A percentile compares a stretch with the other conserved stretches of the same genome.
Conservation (phyloP, 2,888 invertebrate species). For the Pseudoips prasinana region DNA sequence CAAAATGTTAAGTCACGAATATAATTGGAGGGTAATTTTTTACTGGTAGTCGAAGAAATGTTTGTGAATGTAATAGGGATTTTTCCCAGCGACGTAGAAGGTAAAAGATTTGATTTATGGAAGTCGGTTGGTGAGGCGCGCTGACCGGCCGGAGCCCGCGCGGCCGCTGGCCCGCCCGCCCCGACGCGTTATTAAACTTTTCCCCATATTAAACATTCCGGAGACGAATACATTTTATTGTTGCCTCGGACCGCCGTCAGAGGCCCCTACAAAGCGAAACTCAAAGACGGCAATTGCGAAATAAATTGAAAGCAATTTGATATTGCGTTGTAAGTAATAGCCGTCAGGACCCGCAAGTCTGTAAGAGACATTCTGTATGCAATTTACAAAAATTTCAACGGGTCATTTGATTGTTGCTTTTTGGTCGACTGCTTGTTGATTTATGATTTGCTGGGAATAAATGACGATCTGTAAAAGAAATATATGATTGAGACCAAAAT, state of each 20-base stretch:
- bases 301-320: conserved; percentile 83
- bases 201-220: conserved; percentile 84
- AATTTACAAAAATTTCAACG: conserved; percentile 63
- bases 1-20: conserved; percentile 22
- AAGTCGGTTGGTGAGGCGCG: conserved; percentile 62
- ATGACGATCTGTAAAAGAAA: conserved; percentile 3
- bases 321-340: conserved; percentile 82
- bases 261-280: conserved; percentile 82
- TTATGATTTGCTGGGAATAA: conserved; percentile 37
- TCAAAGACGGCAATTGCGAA: conserved; percentile 83
- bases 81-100: conserved; percentile 70
- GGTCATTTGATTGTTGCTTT: conserved; percentile 58
- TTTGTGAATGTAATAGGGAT: conserved; percentile 76
- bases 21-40: conserved; percentile 37
- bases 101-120: conserved; percentile 81
- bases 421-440: conserved; percentile 38
- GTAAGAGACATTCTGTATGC: conserved; percentile 72
- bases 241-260: conserved; percentile 81
- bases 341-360: conserved; percentile 72
- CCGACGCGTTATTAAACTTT: conserved; percentile 83
- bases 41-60: conserved; percentile 51
- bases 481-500: too few species aligned
- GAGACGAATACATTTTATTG: conserved; percentile 83
- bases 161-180: conserved; percentile 48
- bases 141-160: conserved; percentile 58